A percentile compares a stretch with the other conserved stretches of the same genome.
Conservation (phyloP, 1,140 invertebrate genomes). For the Sweltsa coloradensis region DNA sequence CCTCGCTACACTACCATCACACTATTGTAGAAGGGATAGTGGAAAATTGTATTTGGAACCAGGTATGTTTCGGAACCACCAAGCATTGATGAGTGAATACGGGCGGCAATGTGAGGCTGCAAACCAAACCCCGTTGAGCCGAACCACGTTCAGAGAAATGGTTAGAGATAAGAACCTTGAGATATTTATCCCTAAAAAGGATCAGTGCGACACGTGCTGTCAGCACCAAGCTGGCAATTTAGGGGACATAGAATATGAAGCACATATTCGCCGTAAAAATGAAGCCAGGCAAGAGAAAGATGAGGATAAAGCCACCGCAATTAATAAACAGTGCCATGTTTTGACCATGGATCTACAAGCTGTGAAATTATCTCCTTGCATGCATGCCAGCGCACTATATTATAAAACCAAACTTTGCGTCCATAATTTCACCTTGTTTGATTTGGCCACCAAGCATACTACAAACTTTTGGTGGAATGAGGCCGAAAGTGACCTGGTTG, state of each 20-base stretch:
- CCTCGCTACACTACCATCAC: constrained; percentile 14
- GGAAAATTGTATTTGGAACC: constrained; percentile 13
- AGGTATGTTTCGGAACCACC: constrained; percentile 4
- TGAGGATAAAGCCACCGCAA: no score
- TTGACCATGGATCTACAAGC: no score
- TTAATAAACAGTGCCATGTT: no score
- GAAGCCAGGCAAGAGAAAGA: no score
- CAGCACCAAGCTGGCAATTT: constrained; percentile 3
- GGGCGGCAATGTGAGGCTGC: neutral
- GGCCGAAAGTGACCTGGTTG: no score
- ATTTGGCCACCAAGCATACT: constrained; percentile 1
- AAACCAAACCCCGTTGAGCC: neutral
- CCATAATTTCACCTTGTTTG: no score
- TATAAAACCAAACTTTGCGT: no score
- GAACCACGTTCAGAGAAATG: neutral
- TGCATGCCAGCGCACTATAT: no score
- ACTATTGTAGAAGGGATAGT: constrained; percentile 13
- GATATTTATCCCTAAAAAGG: constrained; percentile 11
- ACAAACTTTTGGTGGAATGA: constrained; percentile 9
- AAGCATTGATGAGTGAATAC: constrained; percentile 8
- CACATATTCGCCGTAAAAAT: no score
- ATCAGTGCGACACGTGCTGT: constrained; percentile 12
- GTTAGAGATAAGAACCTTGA: constrained; percentile 3
- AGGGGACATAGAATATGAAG: constrained; percentile 7
- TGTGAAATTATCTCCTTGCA: no score